Evolutionary conservation across 2,113 vertebrate genomes (phyloP), one percentile per base, ranked within the genome.

Genomic region (Coracopsis vasa): DNA sequence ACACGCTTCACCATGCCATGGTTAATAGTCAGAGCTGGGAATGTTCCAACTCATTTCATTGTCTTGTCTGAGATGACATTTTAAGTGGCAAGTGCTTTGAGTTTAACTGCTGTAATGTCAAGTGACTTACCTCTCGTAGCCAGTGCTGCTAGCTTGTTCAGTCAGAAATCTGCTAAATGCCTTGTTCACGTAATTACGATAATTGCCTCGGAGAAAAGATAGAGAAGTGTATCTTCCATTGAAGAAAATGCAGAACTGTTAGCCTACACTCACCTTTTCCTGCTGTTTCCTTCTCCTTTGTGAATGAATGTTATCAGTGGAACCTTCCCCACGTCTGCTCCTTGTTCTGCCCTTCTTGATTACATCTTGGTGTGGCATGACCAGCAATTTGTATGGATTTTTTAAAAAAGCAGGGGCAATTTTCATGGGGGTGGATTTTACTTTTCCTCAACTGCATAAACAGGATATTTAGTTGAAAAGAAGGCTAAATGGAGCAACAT

Each of bases 121-220:
- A 96, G 75, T 67, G 70, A 78, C 91, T 96, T 96, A 86, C 88
- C 84, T 97, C 77, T 95, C 12, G 3, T 47, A 91, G 89, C 84
- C 79, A 67, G 42, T 31, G 73, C 93, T 70, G 62, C 69, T 73
- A 73, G 48, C 72, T 86, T 50, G 44, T 86, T 94, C 81, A 85
- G 90, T 51, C 75, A 96, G 89, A 80, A 92, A 80, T 29, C 94
- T 95, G 90, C 83, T 92, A 94, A 96, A 94, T 66, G 88, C 70
- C 81, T 94, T 82, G 58, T 91, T 94, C 89, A 48, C 28, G 13
- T 96, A 92, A 96, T 96, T 90, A 92, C 4, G 14, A 53, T 96
- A 96, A 97, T 95, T 97, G 92, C 81, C 88, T 77, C 37, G 29
- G 77, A 96, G 60, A 85, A 93, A 81, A 88, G 91, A 85, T 28